These are phyloP conservation scores for Blastomussa wellsi DNA, from an alignment of 92 coral and sea anemone genomes.

Conservation along the genomic window DNA sequence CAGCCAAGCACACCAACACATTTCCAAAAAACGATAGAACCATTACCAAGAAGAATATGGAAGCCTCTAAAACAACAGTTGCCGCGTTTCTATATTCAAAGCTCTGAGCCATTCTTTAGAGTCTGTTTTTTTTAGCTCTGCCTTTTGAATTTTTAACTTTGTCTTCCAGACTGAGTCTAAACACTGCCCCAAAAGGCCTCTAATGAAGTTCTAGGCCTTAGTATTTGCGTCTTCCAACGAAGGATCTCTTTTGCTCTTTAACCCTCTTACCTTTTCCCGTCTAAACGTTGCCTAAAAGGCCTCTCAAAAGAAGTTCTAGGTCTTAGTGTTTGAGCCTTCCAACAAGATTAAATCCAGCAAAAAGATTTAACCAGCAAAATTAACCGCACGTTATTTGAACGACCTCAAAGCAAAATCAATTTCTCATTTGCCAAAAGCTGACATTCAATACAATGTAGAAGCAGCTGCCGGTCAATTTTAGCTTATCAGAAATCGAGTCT, in stretches of 20 bases:
- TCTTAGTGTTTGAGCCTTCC: too few species aligned
- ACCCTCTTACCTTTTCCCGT: too few species aligned
- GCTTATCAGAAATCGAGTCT: background rate
- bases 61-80: background rate
- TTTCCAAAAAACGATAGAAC: constrained; percentile 31
- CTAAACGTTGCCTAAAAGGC: too few species aligned
- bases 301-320: too few species aligned
- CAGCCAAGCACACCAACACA: constrained; percentile 34
- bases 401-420: background rate
- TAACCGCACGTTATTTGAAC: too few species aligned
- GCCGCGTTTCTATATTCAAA: background rate
- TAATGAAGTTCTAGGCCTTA: too few species aligned
- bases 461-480: background rate
- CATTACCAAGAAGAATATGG: background rate
- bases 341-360: too few species aligned
- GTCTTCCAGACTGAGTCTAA: too few species aligned
- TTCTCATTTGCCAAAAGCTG: background rate
- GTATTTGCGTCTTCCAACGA: background rate
- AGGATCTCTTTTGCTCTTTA: background rate
- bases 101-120: background rate
- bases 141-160: too few species aligned
- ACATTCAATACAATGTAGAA: background rate
- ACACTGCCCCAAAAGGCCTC: too few species aligned
- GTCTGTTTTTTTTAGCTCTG: too few species aligned
- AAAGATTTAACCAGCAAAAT: too few species aligned